Percentiles rank a stretch among this genome's conserved stretches.
phyloP scores from a whole-genome alignment of 2,113 vertebrate genomes.

The Corythaixoides concolor region DNA sequence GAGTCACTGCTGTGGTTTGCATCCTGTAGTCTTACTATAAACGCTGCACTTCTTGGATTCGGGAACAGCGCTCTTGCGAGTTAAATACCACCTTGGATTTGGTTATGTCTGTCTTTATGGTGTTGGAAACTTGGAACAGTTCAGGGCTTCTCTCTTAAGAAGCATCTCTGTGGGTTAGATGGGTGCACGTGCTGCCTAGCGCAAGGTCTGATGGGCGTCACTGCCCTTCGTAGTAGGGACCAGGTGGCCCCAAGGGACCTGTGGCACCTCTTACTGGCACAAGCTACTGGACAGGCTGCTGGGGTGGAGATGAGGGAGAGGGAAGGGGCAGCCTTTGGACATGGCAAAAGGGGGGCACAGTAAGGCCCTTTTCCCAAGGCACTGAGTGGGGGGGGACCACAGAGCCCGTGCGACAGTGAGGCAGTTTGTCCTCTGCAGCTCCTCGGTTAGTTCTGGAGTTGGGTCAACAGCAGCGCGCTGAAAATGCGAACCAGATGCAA shows the following conservation, averaged over 20 bases:
- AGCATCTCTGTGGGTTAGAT: too few relatives aligned
- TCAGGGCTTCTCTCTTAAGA: background rate
- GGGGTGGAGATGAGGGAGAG: background rate
- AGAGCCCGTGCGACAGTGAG: accelerated
- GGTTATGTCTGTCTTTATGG: background rate
- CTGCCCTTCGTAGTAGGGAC: background rate
- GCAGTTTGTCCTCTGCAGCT: background rate
- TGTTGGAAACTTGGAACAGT: accelerated
- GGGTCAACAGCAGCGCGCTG: background rate
- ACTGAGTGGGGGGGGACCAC: background rate
- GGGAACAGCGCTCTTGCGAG: background rate
- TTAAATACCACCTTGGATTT: background rate
- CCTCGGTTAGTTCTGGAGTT: background rate
- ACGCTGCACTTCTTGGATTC: background rate
- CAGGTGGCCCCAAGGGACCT: accelerated
- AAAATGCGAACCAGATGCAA: slow-evolving; percentile 16
- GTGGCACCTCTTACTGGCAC: background rate
- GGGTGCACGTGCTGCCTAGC: background rate
- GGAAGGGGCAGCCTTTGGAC: background rate
- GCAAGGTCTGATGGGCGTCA: background rate
- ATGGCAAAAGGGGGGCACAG: background rate
- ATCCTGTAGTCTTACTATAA: background rate
- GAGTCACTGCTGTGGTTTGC: background rate
- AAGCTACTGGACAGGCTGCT: background rate
- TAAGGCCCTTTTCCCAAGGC: accelerated